Evolutionary conservation across 2,797 vertebrate genomes (phyloP), one percentile per base, ranked within the genome.

Genomic region (Cossypha polioptera): DNA sequence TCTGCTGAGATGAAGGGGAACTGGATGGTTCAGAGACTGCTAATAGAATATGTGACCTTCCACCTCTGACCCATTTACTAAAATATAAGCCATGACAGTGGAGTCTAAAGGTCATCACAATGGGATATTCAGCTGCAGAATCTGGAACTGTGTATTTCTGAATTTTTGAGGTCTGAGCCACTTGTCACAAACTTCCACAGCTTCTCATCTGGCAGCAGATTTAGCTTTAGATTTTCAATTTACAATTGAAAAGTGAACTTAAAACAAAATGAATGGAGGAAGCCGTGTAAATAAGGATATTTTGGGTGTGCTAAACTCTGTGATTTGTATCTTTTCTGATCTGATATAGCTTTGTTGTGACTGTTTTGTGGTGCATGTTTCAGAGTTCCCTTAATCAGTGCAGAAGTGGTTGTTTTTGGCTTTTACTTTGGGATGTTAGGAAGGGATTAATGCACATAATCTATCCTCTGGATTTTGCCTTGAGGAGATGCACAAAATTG

Each of bases 61-160:
- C 67, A 90, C 67, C 76, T 94, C 81, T 92, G 88, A 78, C 50
- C 74, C 75, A 48, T 91, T 89, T 84, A 48, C 78, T 92, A 65
- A 87, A 93, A 69, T 48, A 65, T 6, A 57, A 48, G 24, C 31
- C 61, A 50, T 76, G 80, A 42, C 33, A 89, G 12, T 67, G 57
- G 20, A 76, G 24, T 67, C 55, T 73, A 47, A 40, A 90, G 63
- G 73, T 24, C 71, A 92, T 82, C 25, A 47, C 24, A 35, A 3
- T 24, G 24, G 48, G 18, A 48, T 88, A 68, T 53, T 25, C 45
- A 86, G 50, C 50, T 80, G 36, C 77, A 74, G 75, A 91, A 76
- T 67, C 42, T 77, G 35, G 51, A 89, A 25, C 33, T 38, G 16
- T 72, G 35, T 26, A 8, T 69, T 94, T 73, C 54, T 91, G 71